phyloP scores from a whole-genome alignment of 2,888 invertebrate genomes.

The Acanthosepion lycidas region DNA sequence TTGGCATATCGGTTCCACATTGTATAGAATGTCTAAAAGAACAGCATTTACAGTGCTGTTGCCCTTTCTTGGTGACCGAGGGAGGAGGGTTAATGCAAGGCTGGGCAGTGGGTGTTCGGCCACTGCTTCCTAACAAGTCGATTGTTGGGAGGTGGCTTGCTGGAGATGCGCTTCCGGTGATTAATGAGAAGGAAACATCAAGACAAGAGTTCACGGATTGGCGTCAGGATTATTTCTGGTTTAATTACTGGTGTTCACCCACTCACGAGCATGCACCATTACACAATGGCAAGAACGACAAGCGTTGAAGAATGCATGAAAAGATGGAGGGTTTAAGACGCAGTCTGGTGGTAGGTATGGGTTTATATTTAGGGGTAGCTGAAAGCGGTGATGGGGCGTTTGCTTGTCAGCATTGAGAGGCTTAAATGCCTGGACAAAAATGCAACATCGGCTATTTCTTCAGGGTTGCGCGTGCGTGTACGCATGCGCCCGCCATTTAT shows the following conservation, averaged over 20 bases:
- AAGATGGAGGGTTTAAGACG: background rate
- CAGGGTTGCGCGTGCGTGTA: too few species aligned
- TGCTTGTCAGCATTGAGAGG: background rate
- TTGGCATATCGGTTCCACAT: background rate
- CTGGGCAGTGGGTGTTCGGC: background rate
- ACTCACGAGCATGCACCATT: background rate
- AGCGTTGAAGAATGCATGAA: background rate
- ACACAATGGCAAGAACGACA: background rate
- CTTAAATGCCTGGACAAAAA: background rate
- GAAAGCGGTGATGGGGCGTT: background rate
- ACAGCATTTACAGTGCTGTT: background rate
- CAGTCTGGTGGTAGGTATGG: background rate
- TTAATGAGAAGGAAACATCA: background rate
- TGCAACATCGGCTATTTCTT: background rate
- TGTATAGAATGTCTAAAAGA: background rate
- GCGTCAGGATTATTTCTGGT: background rate
- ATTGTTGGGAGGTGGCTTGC: conserved; percentile 1
- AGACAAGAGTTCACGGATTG: background rate
- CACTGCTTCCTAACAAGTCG: background rate
- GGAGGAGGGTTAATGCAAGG: background rate
- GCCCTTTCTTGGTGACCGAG: background rate
- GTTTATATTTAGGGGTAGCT: background rate
- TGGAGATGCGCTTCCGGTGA: conserved; percentile 16
- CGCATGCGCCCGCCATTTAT: too few species aligned
- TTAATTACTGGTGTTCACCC: background rate